Evolutionary conservation across 1,140 invertebrate species (phyloP).

Genomic region (Paralvinella palmiformis): DNA sequence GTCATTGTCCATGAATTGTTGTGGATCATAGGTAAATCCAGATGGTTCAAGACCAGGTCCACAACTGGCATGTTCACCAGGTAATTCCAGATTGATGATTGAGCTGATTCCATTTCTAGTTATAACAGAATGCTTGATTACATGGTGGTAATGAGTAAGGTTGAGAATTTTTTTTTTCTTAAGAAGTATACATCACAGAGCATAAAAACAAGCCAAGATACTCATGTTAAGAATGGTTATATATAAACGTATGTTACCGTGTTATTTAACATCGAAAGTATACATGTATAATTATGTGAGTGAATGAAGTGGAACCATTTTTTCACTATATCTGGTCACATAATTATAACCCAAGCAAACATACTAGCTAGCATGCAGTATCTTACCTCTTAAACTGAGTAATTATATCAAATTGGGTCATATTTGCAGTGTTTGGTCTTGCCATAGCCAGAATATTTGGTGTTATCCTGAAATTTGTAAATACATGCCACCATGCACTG

Average conservation of each 20-base stretch:
- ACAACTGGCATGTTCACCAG: constrained; percentile 76
- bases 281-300: no score
- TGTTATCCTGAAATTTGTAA: constrained; percentile 64
- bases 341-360: no score
- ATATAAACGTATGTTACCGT: no score
- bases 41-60: constrained; percentile 63
- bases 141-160: no score
- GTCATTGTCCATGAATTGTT: constrained; percentile 73
- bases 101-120: constrained; percentile 73
- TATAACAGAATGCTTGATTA: no score
- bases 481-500: not conserved
- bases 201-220: not conserved
- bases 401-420: constrained; percentile 69
- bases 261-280: not conserved
- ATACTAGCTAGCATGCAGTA: no score
- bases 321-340: no score
- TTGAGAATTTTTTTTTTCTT: no score
- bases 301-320: no score
- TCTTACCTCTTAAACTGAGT: constrained; percentile 71
- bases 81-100: constrained; percentile 77
- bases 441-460: constrained; percentile 82
- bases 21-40: constrained; percentile 72
- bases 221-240: not conserved
- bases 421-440: constrained; percentile 69
- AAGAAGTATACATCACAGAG: constrained; percentile 21